Evolutionary conservation across 2,113 vertebrate species (phyloP).

Genomic region (Phrynocephalus versicolor): DNA sequence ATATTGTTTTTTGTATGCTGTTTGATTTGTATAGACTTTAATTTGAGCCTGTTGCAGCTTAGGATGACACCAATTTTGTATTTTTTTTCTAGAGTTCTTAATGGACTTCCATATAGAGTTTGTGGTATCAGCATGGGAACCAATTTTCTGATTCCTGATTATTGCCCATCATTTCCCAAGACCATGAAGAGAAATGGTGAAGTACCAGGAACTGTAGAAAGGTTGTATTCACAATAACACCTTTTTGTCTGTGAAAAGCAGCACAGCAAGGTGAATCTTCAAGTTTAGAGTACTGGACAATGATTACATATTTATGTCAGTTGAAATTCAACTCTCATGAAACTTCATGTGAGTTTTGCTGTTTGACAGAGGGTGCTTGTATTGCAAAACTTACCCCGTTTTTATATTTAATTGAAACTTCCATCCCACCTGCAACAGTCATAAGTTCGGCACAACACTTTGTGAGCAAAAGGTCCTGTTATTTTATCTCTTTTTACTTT

Average conservation of each 20-base stretch:
- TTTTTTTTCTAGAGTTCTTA: not conserved
- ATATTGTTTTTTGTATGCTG: not conserved
- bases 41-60: not conserved
- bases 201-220: not conserved
- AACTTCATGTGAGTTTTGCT: not conserved
- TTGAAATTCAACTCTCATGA: not conserved
- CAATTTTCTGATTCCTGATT: not conserved
- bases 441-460: not conserved
- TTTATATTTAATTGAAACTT: constrained; percentile 22
- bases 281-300: not conserved
- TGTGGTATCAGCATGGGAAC: not conserved
- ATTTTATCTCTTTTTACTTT: not conserved
- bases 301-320: not conserved
- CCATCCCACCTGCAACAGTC: not conserved
- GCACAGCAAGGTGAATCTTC: not conserved
- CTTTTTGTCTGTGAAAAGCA: not conserved
- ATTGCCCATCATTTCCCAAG: not conserved
- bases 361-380: not conserved
- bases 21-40: not conserved
- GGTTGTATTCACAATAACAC: not conserved
- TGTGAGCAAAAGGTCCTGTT: not conserved
- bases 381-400: constrained; percentile 21
- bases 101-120: not conserved
- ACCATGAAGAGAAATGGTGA: not conserved
- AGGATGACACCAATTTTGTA: not conserved